Base-by-base conservation (phyloP, 2,797 vertebrate species). In the Anguilla anguilla region DNA sequence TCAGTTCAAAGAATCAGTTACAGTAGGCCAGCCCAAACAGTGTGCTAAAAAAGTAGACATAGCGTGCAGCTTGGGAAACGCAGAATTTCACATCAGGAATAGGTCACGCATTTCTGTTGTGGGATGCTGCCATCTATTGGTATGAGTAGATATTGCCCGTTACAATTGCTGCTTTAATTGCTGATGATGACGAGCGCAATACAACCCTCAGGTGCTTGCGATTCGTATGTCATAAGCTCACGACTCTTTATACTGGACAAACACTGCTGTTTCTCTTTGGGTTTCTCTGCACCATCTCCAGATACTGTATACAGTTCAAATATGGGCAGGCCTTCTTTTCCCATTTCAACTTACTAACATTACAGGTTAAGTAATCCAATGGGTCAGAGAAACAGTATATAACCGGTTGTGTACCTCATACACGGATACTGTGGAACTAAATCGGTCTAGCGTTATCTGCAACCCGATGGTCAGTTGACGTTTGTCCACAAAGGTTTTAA, bases 61-160 rank as follows among this genome's bases (percentile, higher is more conserved):
- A 11, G 15, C 35, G 11, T 74, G 28, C 28, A 6, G 4, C 3
- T 77, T 43, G 3, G 35, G 35, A 15, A 77, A 19, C 6, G 77
- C 77, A 10, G 2, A 43, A 77, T 77, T 6, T 77, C 39, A 77
- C 31, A 35, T 35, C 69, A 31, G 28, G 25, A 28, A 15, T 72
- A 72, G 39, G 39, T 35, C 6, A 6, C 4, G 39, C 6, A 6
- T 81, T 25, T 25, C 17, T 9, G 77, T 51, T 25, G 77, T 46
- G 22, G 5, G 22, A 51, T 81, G 77, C 46, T 51, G 77, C 77
- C 77, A 81, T 81, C 77, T 81, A 22, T n/a, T 49, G 77, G 77
- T 46, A 51, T 10, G 6, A 81, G 13, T 25, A n/a, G 43, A 22
- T 43, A n/a, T 81, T n/a, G 9, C 35, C 46, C 51, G 43, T 67